Conservation (phyloP, 2,113 vertebrate species). For the Phyllostomus hastatus region DNA sequence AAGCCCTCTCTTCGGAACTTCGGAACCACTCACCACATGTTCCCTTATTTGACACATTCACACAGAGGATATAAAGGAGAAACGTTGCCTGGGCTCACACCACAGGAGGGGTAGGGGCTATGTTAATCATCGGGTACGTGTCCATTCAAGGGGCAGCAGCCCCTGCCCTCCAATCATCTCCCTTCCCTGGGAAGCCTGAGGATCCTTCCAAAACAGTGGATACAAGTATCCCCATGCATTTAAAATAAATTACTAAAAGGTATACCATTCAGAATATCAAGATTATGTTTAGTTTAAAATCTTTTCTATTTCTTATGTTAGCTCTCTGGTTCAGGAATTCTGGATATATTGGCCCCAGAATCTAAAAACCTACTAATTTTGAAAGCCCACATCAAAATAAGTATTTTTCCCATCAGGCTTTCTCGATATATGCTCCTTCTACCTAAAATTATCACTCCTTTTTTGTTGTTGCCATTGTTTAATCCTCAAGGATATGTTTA, state of each 20-base stretch:
- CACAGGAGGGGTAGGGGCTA: background rate
- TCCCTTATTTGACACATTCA: too few relatives aligned
- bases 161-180: background rate
- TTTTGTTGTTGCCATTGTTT: background rate
- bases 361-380: background rate
- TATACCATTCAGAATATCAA: background rate
- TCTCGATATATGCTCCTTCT: background rate
- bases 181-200: background rate
- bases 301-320: background rate
- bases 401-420: background rate
- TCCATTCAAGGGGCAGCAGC: background rate
- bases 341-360: background rate
- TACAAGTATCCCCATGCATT: background rate
- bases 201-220: background rate
- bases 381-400: background rate
- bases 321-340: background rate
- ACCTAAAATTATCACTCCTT: background rate
- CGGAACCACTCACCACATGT: fast-evolving
- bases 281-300: background rate
- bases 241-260: background rate
- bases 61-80: background rate
- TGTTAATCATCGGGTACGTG: background rate
- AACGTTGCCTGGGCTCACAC: background rate
- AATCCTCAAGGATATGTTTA: background rate
- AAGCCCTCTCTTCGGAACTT: background rate